These are phyloP conservation scores for Ursus arctos DNA, from an alignment of 2,113 vertebrate genomes.

Conservation along the genomic window DNA sequence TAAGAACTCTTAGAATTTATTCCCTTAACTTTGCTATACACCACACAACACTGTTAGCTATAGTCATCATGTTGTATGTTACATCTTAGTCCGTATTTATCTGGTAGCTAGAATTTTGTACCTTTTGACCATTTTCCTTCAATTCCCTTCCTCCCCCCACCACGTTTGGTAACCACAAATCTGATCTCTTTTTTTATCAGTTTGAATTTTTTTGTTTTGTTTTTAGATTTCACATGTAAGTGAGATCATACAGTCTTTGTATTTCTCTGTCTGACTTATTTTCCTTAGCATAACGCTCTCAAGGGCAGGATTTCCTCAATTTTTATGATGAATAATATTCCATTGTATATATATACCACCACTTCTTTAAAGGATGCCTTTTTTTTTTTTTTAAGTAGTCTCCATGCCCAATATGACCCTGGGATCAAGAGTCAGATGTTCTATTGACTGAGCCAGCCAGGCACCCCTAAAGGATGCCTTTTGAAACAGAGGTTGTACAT, in stretches of 20 bases:
- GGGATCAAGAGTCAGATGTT: background rate
- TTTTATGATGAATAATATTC: background rate
- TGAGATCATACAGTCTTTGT: background rate
- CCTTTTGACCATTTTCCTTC: background rate
- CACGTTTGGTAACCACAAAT: background rate
- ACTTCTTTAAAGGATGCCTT: background rate
- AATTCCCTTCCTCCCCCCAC: too few species aligned
- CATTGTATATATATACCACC: background rate
- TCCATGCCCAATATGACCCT: background rate
- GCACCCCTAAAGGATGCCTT: background rate
- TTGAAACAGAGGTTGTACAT: background rate
- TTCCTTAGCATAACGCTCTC: background rate
- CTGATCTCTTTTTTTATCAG: background rate
- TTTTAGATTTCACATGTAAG: background rate
- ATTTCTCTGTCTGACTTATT: background rate
- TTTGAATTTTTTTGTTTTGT: background rate
- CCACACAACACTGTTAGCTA: too few species aligned
- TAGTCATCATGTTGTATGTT: fast-evolving
- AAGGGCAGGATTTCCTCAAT: background rate
- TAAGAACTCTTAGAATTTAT: background rate
- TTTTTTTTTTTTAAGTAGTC: background rate
- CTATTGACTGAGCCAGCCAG: background rate
- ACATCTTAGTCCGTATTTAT: fast-evolving
- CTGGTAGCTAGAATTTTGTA: background rate
- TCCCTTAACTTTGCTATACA: too few species aligned